Conservation (phyloP, 2,888 invertebrate genomes). For the Halocaridina rubra region DNA sequence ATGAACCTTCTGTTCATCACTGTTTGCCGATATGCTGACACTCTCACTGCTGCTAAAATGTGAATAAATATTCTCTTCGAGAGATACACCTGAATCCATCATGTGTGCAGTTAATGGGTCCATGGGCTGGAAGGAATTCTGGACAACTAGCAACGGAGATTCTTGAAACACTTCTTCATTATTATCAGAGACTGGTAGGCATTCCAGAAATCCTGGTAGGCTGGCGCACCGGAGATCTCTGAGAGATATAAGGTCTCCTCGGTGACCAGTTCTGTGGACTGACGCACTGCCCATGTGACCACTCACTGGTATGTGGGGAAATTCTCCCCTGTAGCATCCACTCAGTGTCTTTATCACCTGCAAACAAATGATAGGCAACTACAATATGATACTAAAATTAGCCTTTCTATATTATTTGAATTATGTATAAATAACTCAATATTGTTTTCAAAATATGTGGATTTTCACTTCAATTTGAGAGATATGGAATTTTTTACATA, state of each 20-base stretch:
- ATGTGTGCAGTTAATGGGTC: background rate
- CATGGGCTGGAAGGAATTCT: background rate
- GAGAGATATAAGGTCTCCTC: constrained; percentile 23
- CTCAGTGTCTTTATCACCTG: constrained; percentile 51
- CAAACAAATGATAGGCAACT: no score
- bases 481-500: no score
- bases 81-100: background rate
- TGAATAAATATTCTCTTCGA: background rate
- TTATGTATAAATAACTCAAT: no score
- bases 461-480: no score
- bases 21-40: background rate
- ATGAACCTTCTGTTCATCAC: background rate
- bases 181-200: constrained; percentile 21
- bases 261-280: background rate
- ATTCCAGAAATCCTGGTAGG: constrained; percentile 11
- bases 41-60: constrained; percentile 30
- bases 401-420: no score
- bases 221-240: constrained; percentile 27
- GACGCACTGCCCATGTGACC: background rate
- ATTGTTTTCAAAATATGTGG: no score
- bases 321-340: constrained; percentile 48
- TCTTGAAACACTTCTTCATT: background rate
- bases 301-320: constrained; percentile 45
- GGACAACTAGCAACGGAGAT: background rate
- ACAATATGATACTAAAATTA: no score